These are phyloP conservation scores for Chrosomus eos DNA, from an alignment of 2,797 vertebrate species.

Conservation along the genomic window DNA sequence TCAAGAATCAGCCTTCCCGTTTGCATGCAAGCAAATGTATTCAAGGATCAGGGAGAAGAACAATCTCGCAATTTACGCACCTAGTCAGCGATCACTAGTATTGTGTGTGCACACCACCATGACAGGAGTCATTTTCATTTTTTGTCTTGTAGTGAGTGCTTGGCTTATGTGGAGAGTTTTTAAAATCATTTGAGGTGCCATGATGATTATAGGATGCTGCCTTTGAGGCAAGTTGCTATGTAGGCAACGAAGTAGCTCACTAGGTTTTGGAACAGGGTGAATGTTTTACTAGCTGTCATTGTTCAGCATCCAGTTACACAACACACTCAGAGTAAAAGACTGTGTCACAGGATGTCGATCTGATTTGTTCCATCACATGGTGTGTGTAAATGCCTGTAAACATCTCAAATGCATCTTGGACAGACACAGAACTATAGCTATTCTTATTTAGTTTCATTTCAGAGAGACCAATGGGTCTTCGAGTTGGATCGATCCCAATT, in stretches of 20 bases:
- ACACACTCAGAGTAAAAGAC: conserved; percentile 8
- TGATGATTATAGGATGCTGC: neutral
- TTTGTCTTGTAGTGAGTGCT: neutral
- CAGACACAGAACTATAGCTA: conserved; percentile 24
- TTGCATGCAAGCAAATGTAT: neutral
- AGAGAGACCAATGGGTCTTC: conserved; percentile 59
- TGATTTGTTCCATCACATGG: conserved; percentile 41
- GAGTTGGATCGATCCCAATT: conserved; percentile 66
- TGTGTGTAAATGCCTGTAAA: conserved; percentile 19
- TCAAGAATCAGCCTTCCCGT: neutral
- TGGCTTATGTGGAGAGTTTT: neutral
- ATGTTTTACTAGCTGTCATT: conserved; percentile 27
- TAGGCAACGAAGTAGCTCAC: neutral
- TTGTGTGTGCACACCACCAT: neutral
- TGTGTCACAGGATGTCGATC: conserved; percentile 30
- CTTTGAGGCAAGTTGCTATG: neutral
- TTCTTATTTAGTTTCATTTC: conserved; percentile 37
- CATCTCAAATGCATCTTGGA: neutral
- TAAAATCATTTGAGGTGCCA: neutral
- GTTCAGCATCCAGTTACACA: conserved; percentile 29
- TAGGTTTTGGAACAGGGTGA: neutral
- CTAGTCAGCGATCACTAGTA: conserved; percentile 4
- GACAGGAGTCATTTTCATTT: neutral
- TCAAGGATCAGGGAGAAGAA: neutral
- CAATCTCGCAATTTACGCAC: neutral